Percentiles rank a stretch among this genome's conserved stretches.
Conservation (phyloP, 1,140 invertebrate genomes). For the Cydia fagiglandana region DNA sequence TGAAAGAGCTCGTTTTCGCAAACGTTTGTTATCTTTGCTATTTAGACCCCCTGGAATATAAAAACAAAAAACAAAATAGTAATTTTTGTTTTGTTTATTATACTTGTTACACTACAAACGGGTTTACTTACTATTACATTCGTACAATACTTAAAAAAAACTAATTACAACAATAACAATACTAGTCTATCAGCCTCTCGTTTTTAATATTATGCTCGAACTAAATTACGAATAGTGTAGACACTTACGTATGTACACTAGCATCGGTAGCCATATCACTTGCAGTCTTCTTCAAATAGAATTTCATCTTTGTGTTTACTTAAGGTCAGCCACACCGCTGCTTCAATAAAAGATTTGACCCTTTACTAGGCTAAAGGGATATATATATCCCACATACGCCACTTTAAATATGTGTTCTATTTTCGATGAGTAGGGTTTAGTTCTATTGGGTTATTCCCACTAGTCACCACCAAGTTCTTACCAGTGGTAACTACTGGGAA, state of each 20-base stretch:
- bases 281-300: not conserved
- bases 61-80: slow-evolving; percentile 15
- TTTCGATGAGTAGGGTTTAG: too few relatives aligned
- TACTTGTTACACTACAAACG: slow-evolving; percentile 13
- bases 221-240: not conserved
- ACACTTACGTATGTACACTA: not conserved
- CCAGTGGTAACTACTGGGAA: too few relatives aligned
- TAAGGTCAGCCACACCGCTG: too few relatives aligned
- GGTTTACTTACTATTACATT: slow-evolving; percentile 44
- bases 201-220: slow-evolving; percentile 38
- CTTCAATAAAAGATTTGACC: too few relatives aligned
- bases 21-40: too few relatives aligned
- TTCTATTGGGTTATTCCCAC: too few relatives aligned
- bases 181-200: slow-evolving; percentile 51
- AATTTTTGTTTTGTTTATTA: slow-evolving; percentile 19
- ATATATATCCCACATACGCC: too few relatives aligned
- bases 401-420: too few relatives aligned
- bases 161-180: slow-evolving; percentile 11
- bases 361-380: too few relatives aligned
- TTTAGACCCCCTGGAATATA: not conserved
- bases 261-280: not conserved
- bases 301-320: too few relatives aligned
- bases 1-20: too few relatives aligned
- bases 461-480: too few relatives aligned
- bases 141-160: slow-evolving; percentile 49